These are phyloP conservation scores for Elegia similella DNA, from an alignment of 2,888 invertebrate species.

Conservation along the genomic window DNA sequence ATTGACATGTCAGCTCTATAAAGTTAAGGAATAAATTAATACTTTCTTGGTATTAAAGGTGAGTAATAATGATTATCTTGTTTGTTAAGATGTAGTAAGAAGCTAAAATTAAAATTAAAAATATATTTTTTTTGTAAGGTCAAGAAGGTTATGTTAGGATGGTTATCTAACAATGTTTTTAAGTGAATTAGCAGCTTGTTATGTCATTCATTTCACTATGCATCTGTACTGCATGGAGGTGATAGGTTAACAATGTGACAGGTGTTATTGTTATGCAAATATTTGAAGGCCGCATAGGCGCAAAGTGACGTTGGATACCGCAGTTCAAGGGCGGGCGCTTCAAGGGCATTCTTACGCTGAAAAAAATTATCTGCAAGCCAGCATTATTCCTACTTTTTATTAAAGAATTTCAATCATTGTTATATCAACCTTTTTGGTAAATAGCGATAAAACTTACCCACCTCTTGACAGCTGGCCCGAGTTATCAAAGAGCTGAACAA, in stretches of 20 bases:
- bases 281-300: slow-evolving; percentile 38
- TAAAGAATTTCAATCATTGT: neutral
- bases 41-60: neutral
- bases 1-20: slow-evolving; percentile 30
- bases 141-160: slow-evolving; percentile 60
- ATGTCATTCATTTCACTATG: slow-evolving; percentile 7
- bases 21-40: neutral
- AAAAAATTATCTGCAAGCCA: slow-evolving; percentile 23
- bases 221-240: neutral
- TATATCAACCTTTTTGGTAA: slow-evolving; percentile 12
- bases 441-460: slow-evolving; percentile 83
- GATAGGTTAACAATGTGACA: slow-evolving; percentile 20
- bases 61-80: neutral
- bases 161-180: slow-evolving; percentile 55
- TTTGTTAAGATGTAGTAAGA: neutral
- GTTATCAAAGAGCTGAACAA: slow-evolving; percentile 83
- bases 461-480: slow-evolving; percentile 88
- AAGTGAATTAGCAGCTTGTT: slow-evolving; percentile 15
- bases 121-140: slow-evolving; percentile 36
- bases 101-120: neutral
- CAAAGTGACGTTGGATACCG: slow-evolving; percentile 44
- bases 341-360: slow-evolving; percentile 53
- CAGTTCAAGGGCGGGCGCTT: slow-evolving; percentile 68
- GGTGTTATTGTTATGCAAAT: slow-evolving; percentile 26
- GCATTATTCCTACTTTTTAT: neutral